Percentiles rank a stretch among this genome's conserved stretches.
These are phyloP conservation scores for Falco berigora DNA, from an alignment of 2,797 vertebrate species.

Conservation along the genomic window DNA sequence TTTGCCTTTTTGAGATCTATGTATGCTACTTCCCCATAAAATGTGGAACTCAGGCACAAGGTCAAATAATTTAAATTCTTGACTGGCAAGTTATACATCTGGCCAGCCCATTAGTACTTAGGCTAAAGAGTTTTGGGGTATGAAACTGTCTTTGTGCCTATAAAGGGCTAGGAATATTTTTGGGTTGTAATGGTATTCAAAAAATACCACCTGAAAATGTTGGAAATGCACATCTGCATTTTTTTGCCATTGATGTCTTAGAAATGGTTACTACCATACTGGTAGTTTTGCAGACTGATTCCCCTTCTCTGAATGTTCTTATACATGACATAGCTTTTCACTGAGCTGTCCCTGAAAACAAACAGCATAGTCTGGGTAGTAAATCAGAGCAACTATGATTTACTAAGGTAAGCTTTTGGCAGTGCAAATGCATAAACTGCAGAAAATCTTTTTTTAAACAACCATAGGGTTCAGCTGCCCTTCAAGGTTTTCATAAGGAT, in stretches of 20 bases:
- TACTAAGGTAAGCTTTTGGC: constrained; percentile 71
- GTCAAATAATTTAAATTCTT: not conserved
- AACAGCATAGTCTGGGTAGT: constrained; percentile 22
- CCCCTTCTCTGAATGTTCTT: not conserved
- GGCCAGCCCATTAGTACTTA: not conserved
- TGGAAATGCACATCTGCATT: not conserved
- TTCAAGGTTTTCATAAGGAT: constrained; percentile 60
- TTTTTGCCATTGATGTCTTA: not conserved
- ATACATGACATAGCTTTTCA: constrained; percentile 7
- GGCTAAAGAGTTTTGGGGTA: not conserved
- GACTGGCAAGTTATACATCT: not conserved
- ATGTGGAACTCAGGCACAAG: not conserved
- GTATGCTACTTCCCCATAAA: not conserved
- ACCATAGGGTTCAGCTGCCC: constrained; percentile 44
- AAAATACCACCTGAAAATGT: not conserved
- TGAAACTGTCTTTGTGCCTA: not conserved
- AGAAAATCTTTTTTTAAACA: constrained; percentile 54
- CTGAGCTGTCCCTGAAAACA: constrained; percentile 38
- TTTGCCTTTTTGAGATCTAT: not conserved
- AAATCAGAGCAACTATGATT: constrained; percentile 64
- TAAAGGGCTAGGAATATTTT: not conserved
- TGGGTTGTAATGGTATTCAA: not conserved
- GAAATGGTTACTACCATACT: not conserved
- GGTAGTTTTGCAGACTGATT: not conserved
- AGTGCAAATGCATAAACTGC: constrained; percentile 63